Percentiles rank a stretch among this genome's conserved stretches.
Conservation (phyloP, 2,797 vertebrate genomes). For the Propithecus deckenii region DNA sequence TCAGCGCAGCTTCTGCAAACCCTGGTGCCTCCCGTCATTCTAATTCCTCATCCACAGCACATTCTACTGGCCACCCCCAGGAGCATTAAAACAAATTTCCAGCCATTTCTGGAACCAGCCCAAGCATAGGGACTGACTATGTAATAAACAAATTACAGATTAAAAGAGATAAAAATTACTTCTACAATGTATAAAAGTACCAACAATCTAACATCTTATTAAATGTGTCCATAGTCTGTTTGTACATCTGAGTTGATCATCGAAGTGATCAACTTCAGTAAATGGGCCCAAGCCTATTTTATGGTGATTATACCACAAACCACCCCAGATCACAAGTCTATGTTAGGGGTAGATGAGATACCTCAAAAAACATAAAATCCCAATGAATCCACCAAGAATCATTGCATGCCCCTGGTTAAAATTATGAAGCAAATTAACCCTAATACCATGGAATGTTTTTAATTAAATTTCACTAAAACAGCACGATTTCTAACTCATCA, state of each 20-base stretch:
- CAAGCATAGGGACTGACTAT: background rate
- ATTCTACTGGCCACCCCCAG: background rate
- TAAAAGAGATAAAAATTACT: slow-evolving; percentile 9
- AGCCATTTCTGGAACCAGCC: background rate
- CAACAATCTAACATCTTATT: slow-evolving; percentile 7
- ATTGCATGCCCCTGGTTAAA: background rate
- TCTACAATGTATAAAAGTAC: background rate
- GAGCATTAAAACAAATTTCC: background rate
- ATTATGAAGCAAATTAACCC: slow-evolving; percentile 20
- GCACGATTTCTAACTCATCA: background rate
- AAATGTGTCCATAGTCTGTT: background rate
- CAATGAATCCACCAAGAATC: background rate
- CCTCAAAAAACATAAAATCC: background rate
- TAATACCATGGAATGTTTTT: background rate
- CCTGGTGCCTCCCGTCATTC: rapidly evolving
- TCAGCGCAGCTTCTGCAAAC: background rate
- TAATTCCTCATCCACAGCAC: background rate
- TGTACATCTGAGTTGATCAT: background rate
- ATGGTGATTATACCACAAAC: background rate
- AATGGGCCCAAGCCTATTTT: background rate
- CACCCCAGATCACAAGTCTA: background rate
- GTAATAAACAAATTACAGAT: background rate
- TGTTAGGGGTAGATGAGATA: background rate
- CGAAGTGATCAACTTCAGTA: background rate
- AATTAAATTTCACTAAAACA: slow-evolving; percentile 31